Percentiles rank a stretch among this genome's conserved stretches.
Conservation (phyloP, 2,888 invertebrate genomes). For the Eutolmus rufibarbis region DNA sequence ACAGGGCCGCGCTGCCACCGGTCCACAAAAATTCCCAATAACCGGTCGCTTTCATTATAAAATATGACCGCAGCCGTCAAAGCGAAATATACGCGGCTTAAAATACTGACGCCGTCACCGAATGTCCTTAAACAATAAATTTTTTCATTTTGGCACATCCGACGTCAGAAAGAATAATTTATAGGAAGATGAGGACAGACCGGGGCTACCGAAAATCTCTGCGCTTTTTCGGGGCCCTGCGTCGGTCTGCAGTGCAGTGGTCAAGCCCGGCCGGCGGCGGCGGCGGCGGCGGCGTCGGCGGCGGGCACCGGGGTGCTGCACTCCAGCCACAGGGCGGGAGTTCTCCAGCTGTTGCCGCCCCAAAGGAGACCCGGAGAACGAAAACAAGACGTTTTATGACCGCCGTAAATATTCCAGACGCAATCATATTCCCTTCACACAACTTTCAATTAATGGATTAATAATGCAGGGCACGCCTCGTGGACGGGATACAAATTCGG, state of each 20-base stretch:
- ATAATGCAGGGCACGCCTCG: not conserved
- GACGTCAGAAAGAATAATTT: not conserved
- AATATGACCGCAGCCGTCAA: not conserved
- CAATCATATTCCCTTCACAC: not conserved
- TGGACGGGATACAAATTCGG: not conserved
- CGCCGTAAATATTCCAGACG: not conserved
- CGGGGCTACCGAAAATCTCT: not conserved
- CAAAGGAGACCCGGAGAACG: not conserved
- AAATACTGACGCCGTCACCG: not conserved
- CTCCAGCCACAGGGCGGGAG: not conserved
- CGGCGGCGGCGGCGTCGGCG: no score
- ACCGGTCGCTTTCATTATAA: not conserved
- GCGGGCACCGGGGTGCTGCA: not conserved
- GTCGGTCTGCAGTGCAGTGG: not conserved
- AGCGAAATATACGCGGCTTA: not conserved
- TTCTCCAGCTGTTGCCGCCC: not conserved
- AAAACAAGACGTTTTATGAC: not conserved
- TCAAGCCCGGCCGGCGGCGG: not conserved
- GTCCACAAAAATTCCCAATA: not conserved
- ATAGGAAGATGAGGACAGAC: not conserved
- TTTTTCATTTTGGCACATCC: not conserved
- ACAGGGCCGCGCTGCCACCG: not conserved
- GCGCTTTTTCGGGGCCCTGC: not conserved
- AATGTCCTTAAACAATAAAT: constrained; percentile 13
- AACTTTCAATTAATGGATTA: not conserved